A percentile compares a stretch with the other conserved stretches of the same genome.
phyloP scores from a whole-genome alignment of 2,797 vertebrate genomes.

The Ispidina picta region DNA sequence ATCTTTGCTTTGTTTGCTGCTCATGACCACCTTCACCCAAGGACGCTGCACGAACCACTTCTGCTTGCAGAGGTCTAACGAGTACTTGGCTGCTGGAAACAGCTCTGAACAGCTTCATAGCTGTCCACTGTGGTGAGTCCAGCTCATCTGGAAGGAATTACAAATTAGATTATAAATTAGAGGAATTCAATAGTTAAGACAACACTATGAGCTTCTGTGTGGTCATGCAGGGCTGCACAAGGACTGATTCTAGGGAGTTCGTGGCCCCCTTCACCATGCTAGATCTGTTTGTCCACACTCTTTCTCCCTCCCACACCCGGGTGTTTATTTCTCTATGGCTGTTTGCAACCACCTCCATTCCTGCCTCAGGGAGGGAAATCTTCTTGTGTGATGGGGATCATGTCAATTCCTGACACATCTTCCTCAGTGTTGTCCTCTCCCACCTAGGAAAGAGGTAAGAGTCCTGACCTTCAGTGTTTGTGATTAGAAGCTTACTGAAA shows the following conservation, averaged over 20 bases:
- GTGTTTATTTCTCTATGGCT: not conserved
- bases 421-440: not conserved
- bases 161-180: not conserved
- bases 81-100: not conserved
- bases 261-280: not conserved
- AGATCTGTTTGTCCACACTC: not conserved
- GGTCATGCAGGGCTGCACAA: not conserved
- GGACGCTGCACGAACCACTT: not conserved
- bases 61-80: not conserved
- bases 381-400: not conserved
- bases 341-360: not conserved
- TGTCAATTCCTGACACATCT: fast-evolving
- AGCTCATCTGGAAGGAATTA: not conserved
- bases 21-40: not conserved
- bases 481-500: not conserved
- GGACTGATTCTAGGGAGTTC: not conserved
- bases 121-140: not conserved
- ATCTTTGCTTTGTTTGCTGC: not conserved
- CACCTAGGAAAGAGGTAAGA: not conserved
- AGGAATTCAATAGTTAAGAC: fast-evolving
- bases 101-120: not conserved
- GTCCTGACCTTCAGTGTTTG: not conserved
- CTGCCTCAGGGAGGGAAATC: fast-evolving
- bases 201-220: fast-evolving
- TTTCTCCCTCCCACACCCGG: not conserved